Evolutionary conservation across 2,797 vertebrate species (phyloP), one percentile per base, ranked within the genome.

Genomic region (Podarcis siculus): DNA sequence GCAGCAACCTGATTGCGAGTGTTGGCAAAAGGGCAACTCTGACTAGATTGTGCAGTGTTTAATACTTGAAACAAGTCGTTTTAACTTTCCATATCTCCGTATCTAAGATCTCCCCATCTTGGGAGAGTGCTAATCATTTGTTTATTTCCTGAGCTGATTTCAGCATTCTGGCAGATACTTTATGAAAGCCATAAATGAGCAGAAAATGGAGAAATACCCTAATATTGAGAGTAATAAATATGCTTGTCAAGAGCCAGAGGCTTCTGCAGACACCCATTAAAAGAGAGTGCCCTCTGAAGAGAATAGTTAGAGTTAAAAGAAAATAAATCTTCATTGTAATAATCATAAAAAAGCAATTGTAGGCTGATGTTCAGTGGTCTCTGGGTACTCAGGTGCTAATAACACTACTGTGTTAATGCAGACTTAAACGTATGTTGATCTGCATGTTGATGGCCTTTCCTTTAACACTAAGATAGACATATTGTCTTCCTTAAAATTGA

Each of bases 191-290:
- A 80, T 93, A 93, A 95, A 94, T 83, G 85, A 86, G 61, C 82
- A 89, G 82, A 92, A 94, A 94, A 93, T 89, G 39, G 89, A 92
- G 72, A 94, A 89, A 91, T 92, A 92, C 87, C 83, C 87, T 90
- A 92, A 94, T 95, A 95, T 83, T 91, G 92, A 92, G 87, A 91
- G 86, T 90, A 93, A 87, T 95, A 95, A 95, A 95, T 93, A 94
- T 90, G 5, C 0, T 87, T 94, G 92, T 91, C 93, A 92, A 84
- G 49, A 92, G 81, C 90, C 87, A 88, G 87, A 89, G 78, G 27
- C 90, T 92, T 95, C 75, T 89, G 82, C 75, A 69, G 71, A 64
- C 81, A 91, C 77, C 89, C 83, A 91, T 94, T 94, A 93, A 76
- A 92, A 92, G 84, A 92, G 88, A 93, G 79, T 90, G 84, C 80